Base-by-base conservation (phyloP, 2,888 invertebrate species). In the Leptopilina syphax region DNA sequence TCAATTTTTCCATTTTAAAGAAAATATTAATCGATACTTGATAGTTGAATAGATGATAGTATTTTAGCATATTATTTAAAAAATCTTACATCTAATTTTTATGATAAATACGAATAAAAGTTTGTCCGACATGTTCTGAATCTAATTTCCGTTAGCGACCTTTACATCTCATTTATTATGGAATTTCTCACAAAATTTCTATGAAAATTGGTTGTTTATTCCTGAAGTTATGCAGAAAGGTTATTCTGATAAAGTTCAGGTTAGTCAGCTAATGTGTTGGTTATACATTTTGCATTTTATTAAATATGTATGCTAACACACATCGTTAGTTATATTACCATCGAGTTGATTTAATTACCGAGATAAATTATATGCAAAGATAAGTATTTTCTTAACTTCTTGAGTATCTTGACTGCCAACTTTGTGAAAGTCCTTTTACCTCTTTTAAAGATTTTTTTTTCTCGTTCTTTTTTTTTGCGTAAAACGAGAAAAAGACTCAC, bases 331-430 rank as follows among this genome's bases (percentile, higher is more conserved):
- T 50, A 50, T 73, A 34, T 73, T 57, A 34, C 54, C 34, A 27
- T 73, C 54, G n/a, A 73, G 54, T 73, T 73, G 73, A 73, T 73
- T 73, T 73, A 73, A 73, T 73, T 73, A 73, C 54, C 73, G 34
- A 34, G 73, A 73, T 73, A 73, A 73, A 34, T 73, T 73, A 73
- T 73, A 73, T 57, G 27, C 54, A 54, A 27, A 57, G n/a, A 73
- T 73, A 73, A 70, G 50, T 50, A 10, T 73, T 54, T 73, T 73
- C 73, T 54, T 73, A 18, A 65, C 65, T 73, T 73, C 54, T 50
- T 50, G 27, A 2, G 3, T 34, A 34, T 18, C 18, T 18, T 18
- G 18, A 18, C 50, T 27, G 50, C 3, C 7, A 44, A 44, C 8
- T 24, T 70, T 54, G 50, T 73, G 73, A 73, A 73, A 73, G 73